A percentile compares a stretch with the other conserved stretches of the same genome.
Evolutionary conservation across 2,113 vertebrate species (phyloP).

Genomic region (Ageneiosus marmoratus): DNA sequence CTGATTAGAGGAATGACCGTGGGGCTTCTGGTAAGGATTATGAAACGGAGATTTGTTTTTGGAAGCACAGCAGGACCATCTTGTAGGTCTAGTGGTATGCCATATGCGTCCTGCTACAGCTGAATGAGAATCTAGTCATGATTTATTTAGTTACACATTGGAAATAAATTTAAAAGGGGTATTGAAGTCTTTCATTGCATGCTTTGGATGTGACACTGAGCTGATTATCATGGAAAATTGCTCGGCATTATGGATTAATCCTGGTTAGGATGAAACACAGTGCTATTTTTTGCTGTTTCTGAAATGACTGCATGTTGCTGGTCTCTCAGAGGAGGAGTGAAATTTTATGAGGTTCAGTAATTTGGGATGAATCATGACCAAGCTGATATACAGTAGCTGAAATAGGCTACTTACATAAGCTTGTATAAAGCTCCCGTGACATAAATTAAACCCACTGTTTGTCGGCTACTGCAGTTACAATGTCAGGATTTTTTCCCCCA

Average conservation of each 20-base stretch:
- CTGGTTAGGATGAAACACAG: background rate
- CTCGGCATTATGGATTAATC: background rate
- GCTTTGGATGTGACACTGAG: background rate
- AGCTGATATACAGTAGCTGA: background rate
- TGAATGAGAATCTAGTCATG: background rate
- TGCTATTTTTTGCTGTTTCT: background rate
- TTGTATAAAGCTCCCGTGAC: conserved; percentile 33
- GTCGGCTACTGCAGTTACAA: conserved; percentile 37
- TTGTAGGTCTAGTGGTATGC: conserved; percentile 30
- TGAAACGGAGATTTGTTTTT: conserved; percentile 26
- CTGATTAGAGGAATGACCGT: background rate
- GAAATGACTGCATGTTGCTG: background rate
- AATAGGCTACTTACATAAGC: conserved; percentile 7
- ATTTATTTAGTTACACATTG: background rate
- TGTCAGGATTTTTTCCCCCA: conserved; percentile 54
- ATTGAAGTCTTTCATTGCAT: background rate
- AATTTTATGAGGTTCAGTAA: background rate
- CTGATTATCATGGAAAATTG: background rate
- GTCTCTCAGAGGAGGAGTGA: background rate
- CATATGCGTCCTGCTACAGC: conserved; percentile 6
- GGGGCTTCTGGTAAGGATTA: conserved; percentile 6
- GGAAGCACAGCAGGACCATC: conserved; percentile 29
- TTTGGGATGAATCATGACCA: background rate
- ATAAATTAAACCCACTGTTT: conserved; percentile 31
- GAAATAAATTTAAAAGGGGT: too few relatives aligned